Conservation (phyloP, 2,888 invertebrate genomes). For the Polydrusus tereticollis region DNA sequence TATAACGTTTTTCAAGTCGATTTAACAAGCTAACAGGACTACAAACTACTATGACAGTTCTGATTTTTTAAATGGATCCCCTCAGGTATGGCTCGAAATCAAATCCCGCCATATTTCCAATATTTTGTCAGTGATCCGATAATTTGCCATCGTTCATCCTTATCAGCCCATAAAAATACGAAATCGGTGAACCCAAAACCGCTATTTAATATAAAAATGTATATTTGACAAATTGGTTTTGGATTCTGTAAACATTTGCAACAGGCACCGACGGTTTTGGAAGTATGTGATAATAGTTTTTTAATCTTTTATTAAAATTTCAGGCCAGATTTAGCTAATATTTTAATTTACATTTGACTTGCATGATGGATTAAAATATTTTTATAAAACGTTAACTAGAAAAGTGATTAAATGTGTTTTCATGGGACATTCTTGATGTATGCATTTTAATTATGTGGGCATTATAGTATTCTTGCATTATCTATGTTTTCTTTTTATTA, state of each 20-base stretch:
- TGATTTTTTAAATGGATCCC: not conserved
- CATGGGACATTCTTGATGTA: too few species aligned
- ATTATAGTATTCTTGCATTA: too few species aligned
- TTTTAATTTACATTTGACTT: not conserved
- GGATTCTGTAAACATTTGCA: constrained; percentile 19
- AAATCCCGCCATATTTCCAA: constrained; percentile 12
- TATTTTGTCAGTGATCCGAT: constrained; percentile 11
- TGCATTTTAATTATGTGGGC: too few species aligned
- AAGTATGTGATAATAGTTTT: constrained; percentile 7
- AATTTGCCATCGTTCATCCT: constrained; percentile 18
- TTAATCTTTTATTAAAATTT: constrained; percentile 21
- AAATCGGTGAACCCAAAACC: constrained; percentile 16
- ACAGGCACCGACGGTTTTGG: not conserved
- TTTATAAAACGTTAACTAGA: not conserved
- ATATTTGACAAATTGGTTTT: constrained; percentile 23
- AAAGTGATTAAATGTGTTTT: too few species aligned
- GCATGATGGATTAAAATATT: not conserved
- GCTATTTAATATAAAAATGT: constrained; percentile 25
- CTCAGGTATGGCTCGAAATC: not conserved
- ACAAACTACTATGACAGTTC: not conserved
- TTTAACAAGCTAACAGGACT: not conserved
- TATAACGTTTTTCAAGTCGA: not conserved
- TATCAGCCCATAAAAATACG: constrained; percentile 16
- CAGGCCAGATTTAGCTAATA: not conserved
- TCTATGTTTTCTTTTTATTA: too few species aligned